Base-by-base conservation (phyloP, 2,888 invertebrate genomes). In the Drosophila melanosoma region DNA sequence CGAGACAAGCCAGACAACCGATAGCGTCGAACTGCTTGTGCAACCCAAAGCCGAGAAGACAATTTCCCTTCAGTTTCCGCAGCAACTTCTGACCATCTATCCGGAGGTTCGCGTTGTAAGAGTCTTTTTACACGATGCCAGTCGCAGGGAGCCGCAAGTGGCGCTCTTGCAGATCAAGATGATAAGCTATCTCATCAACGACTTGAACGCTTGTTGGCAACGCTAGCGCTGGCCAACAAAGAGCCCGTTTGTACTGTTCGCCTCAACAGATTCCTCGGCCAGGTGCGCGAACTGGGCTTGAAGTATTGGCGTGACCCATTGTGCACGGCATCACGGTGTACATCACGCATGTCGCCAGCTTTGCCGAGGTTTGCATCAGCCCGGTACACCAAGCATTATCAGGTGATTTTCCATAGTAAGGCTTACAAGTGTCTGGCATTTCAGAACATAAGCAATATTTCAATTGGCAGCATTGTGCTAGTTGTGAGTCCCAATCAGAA, bases 301-400 rank as follows among this genome's bases (percentile, higher is more conserved):
- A 71, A 74, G 49, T 73, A 53, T 40, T 88, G 83, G 86, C 63
- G 49, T 3, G 68, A 85, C 40, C 74, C 2, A 59, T 88, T 10
- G 32, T 38, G 2, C 51, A 62, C 5, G 57, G 56, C 0, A 51
- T n/a, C 29, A 1, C 12, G 6, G 86, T 89, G 3, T 75, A 72
- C 26, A 86, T 86, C 0, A 73, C 80, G 1, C 67, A 73, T 45
- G 53, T 89, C 1, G 5, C 52, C 1, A 65, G 32, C 38, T 70
- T 67, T 45, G 10, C 64, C 4, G 70, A 77, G 20, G 12, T 87
- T 7, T 79, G 59, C 26, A 58, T 86, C 6, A 84, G 78, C 51
- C 62, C 68, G 0, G 57, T 65, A 54, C 3, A 69, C 59, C 35
- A 73, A 74, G 12, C 8, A 63, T 1, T 82, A 86, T 57, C n/a